These are phyloP conservation scores for Solea senegalensis DNA, from an alignment of 2,113 vertebrate species.

Conservation along the genomic window DNA sequence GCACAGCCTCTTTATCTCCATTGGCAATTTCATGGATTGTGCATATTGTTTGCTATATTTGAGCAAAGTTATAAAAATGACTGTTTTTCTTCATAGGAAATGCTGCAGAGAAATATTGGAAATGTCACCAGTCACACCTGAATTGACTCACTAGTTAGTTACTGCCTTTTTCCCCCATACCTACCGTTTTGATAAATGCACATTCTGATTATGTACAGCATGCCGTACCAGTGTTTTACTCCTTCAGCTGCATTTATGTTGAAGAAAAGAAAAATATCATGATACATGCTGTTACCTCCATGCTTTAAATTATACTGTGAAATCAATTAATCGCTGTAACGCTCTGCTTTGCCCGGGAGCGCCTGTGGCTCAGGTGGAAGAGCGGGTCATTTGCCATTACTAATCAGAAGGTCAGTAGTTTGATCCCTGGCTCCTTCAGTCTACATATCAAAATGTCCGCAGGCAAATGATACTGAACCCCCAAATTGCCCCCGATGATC, in stretches of 20 bases:
- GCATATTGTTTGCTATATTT: constrained; percentile 12
- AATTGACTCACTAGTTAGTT: too few relatives aligned
- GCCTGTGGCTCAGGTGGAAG: not conserved
- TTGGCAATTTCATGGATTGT: constrained; percentile 15
- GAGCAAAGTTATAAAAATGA: not conserved
- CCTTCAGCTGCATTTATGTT: not conserved
- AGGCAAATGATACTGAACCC: not conserved
- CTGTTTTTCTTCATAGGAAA: not conserved
- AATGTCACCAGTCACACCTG: not conserved
- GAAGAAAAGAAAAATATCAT: not conserved
- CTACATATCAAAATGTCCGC: not conserved
- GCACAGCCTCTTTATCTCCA: constrained; percentile 15
- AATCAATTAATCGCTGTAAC: not conserved
- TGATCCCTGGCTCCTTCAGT: not conserved
- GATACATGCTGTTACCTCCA: not conserved
- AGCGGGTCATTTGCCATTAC: not conserved
- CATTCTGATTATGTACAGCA: not conserved
- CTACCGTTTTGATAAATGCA: too few relatives aligned
- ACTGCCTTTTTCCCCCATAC: too few relatives aligned
- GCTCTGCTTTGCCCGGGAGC: not conserved
- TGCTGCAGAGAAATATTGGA: not conserved
- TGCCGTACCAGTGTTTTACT: not conserved
- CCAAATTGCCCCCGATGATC: not conserved
- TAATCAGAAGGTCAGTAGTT: not conserved
- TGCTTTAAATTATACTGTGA: not conserved